Base-by-base conservation (phyloP, 2,888 invertebrate genomes). In the Cheilosia scutellata region DNA sequence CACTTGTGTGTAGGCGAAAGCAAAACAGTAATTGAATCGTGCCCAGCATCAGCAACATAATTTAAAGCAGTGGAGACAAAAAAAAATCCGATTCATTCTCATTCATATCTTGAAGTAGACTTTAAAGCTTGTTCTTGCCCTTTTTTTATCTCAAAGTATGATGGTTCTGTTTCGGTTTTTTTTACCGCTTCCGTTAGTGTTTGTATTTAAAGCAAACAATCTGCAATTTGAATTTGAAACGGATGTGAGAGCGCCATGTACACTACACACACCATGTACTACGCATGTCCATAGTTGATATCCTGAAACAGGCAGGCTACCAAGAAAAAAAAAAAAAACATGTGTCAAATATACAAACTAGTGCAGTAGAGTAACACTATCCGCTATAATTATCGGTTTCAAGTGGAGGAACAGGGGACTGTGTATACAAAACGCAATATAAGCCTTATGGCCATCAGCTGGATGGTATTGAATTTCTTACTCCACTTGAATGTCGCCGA, bases 391-490 rank as follows among this genome's bases (percentile, higher is more conserved):
- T 86, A 86, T 82, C 66, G 53, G 71, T 86, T 62, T 80, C 80
- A 58, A 86, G 82, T 79, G 71, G 78, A 53, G 37, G 31, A 55
- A 33, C 51, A 57, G 42, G 53, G 75, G 7, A 62, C 47, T 55
- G 27, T 62, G 55, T 42, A 27, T 58, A 72, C 75, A 66, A 75
- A 65, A 57, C 51, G 58, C 55, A 86, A 86, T 71, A 53, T 57
- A 82, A 82, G 66, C 86, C 86, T 76, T 82, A 86, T 86, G 86
- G 76, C 82, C 86, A 86, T 86, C 86, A 86, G 86, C 86, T 82
- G 82, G 62, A 86, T 77, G 57, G 82, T 86, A 82, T 86, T 86
- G 86, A 82, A 68, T 86, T 82, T 82, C 86, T 27, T 72, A 37
- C 62, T 72, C 72, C 76, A 86, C 86, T 86, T 86, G 76, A 86